These are phyloP conservation scores for Marmota monax DNA, from an alignment of 2,113 vertebrate genomes.

Conservation along the genomic window DNA sequence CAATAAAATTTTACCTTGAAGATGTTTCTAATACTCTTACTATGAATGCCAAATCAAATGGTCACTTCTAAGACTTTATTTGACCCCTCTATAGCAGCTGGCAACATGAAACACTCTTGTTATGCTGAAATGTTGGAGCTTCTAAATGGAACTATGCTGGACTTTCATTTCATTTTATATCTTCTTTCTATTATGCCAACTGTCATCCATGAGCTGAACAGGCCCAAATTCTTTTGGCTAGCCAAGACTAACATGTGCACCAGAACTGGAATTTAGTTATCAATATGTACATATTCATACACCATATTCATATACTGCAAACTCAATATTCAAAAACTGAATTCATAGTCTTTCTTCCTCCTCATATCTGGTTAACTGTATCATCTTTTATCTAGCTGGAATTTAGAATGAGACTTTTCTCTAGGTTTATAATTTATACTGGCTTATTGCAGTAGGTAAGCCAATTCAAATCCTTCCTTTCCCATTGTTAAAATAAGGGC, in stretches of 20 bases:
- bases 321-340: background rate
- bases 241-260: background rate
- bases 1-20: slow-evolving; percentile 46
- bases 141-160: background rate
- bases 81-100: background rate
- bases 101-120: background rate
- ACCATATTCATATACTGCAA: background rate
- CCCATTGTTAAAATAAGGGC: background rate
- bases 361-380: background rate
- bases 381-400: background rate
- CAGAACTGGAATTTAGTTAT: slow-evolving; percentile 15
- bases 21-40: background rate
- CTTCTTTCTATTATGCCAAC: background rate
- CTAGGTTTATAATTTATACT: background rate
- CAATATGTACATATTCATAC: background rate
- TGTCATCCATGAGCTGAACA: background rate
- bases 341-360: slow-evolving; percentile 33
- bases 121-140: background rate
- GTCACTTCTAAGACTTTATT: slow-evolving; percentile 51
- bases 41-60: background rate
- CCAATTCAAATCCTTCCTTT: background rate
- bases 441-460: background rate
- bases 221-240: slow-evolving; percentile 35
- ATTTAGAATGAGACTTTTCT: slow-evolving; percentile 1
- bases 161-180: background rate